Evolutionary conservation across 2,113 vertebrate species (phyloP).

Genomic region (Eublepharis macularius): DNA sequence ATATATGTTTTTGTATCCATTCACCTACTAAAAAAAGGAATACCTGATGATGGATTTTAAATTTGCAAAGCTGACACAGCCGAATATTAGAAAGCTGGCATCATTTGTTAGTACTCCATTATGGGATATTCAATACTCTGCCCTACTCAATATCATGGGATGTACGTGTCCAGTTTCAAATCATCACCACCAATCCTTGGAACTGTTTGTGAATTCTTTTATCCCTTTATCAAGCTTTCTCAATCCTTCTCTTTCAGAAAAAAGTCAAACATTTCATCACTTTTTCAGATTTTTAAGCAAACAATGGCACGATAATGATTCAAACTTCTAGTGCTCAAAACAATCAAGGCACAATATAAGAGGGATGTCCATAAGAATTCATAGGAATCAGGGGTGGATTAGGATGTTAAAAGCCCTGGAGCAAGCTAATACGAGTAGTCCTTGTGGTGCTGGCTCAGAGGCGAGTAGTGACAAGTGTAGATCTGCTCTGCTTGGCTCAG

Average conservation of each 20-base stretch:
- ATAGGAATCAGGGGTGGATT: too few species aligned
- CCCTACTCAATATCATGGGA: slow-evolving; percentile 54
- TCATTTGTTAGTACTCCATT: slow-evolving; percentile 60
- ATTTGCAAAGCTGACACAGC: slow-evolving; percentile 67
- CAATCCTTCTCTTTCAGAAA: slow-evolving; percentile 21
- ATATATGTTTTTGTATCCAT: slow-evolving; percentile 44
- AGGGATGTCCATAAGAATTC: too few species aligned
- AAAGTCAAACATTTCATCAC: background rate
- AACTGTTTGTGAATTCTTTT: background rate
- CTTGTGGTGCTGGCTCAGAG: too few species aligned
- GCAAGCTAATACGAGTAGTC: too few species aligned
- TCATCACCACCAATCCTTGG: slow-evolving; percentile 22
- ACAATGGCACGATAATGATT: too few species aligned
- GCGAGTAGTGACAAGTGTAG: too few species aligned
- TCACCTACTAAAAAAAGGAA: slow-evolving; percentile 56
- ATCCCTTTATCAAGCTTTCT: background rate
- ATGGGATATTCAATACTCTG: slow-evolving; percentile 65
- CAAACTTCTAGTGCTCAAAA: too few species aligned
- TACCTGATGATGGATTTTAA: slow-evolving; percentile 70
- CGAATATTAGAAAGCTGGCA: slow-evolving; percentile 66
- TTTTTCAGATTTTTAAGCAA: too few species aligned
- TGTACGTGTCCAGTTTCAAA: slow-evolving; percentile 34
- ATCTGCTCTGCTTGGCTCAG: too few species aligned
- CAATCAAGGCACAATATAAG: too few species aligned
- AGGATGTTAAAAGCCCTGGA: too few species aligned